Conservation (phyloP, 2,797 vertebrate genomes). For the Sebastiscus albofasciatus region DNA sequence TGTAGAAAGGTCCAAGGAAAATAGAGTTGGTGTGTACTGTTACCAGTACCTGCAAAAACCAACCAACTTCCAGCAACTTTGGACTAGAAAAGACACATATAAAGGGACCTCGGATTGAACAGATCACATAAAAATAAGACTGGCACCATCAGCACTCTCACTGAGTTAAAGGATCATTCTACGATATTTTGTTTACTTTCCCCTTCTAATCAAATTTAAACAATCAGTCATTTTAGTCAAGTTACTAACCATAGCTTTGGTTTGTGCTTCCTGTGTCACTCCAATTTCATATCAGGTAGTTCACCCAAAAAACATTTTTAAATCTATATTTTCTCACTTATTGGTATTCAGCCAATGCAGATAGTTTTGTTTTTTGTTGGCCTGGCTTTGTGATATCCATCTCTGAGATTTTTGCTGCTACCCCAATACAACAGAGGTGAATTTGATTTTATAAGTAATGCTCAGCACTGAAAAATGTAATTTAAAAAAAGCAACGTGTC, state of each 20-base stretch:
- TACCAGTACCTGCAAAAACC: background rate
- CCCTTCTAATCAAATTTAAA: background rate
- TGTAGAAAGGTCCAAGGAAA: background rate
- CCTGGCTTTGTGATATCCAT: background rate
- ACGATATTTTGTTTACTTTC: background rate
- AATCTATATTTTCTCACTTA: background rate
- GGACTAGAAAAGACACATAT: background rate
- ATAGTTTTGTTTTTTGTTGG: background rate
- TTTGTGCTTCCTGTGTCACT: background rate
- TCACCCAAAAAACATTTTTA: background rate
- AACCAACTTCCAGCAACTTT: background rate
- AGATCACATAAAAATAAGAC: conserved; percentile 32
- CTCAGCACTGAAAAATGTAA: background rate
- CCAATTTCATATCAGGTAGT: background rate
- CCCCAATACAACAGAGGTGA: background rate
- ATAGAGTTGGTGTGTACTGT: background rate
- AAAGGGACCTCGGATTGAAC: background rate
- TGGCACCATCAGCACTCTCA: background rate
- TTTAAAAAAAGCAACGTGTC: background rate
- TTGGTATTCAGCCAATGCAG: background rate
- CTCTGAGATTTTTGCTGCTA: background rate
- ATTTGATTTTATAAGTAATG: too few relatives aligned
- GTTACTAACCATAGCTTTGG: background rate
- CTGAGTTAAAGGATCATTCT: conserved; percentile 36
- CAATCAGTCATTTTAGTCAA: background rate